phyloP scores from a whole-genome alignment of 2,888 invertebrate species.

The Metallyticus violacea region DNA sequence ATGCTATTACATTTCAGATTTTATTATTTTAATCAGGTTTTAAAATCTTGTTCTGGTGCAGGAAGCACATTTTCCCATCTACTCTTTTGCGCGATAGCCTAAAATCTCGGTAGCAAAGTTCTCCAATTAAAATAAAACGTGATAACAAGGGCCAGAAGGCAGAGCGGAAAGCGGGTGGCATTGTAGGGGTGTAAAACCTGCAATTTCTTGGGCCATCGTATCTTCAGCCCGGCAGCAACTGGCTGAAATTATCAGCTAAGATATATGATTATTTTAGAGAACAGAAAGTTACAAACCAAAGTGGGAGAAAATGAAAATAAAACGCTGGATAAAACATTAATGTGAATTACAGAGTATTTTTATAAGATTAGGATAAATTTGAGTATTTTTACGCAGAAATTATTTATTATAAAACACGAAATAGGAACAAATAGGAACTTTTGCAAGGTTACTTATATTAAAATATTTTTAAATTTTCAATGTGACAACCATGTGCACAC shows the following conservation, averaged over 20 bases:
- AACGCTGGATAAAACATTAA: not conserved
- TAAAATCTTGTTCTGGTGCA: not conserved
- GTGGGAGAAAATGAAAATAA: not conserved
- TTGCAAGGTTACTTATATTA: too few species aligned
- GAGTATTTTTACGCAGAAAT: too few species aligned
- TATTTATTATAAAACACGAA: too few species aligned
- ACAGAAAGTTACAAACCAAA: too few species aligned
- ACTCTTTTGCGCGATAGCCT: not conserved
- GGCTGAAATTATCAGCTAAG: too few species aligned
- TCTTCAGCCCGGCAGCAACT: too few species aligned
- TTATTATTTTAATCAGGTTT: conserved; percentile 16
- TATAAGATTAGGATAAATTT: too few species aligned
- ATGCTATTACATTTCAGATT: not conserved
- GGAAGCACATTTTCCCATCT: not conserved
- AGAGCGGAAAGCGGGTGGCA: not conserved
- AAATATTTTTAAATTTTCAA: too few species aligned
- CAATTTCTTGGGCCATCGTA: too few species aligned
- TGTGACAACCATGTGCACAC: too few species aligned
- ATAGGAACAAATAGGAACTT: too few species aligned
- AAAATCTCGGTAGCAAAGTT: conserved; percentile 13
- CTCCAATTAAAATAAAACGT: conserved; percentile 13
- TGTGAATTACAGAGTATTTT: not conserved
- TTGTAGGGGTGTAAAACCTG: not conserved
- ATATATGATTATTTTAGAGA: too few species aligned
- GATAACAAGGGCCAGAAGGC: not conserved